Base-by-base conservation (phyloP, 2,113 vertebrate species). In the Rhabdornis inornatus region DNA sequence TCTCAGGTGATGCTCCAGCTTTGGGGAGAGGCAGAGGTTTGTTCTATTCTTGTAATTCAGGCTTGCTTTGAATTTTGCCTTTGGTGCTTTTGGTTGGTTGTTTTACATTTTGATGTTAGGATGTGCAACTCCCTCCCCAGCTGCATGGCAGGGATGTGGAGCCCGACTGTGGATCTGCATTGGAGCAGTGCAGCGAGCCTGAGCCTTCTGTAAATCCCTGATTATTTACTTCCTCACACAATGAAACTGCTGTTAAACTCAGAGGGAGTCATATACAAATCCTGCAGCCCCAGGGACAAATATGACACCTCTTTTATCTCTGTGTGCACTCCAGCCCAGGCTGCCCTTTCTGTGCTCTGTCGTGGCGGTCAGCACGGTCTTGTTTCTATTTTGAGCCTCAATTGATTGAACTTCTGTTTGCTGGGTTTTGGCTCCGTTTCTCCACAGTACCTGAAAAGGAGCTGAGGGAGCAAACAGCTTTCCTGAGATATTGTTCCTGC, bases 401-500 rank as follows among this genome's bases (percentile, higher is more conserved):
- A 3, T 30, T 66, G 76, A 63, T 47, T 66, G 68, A 94, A 81
- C 80, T 93, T 71, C 18, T 83, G 68, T 96, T 93, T 74, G 37
- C 76, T 65, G 59, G 23, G 11, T 27, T 94, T 88, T 88, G 89
- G 63, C 71, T 90, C 53, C 0, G 0, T 55, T 94, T 15, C 39
- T 70, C 17, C 6, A 1, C 3, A 1, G 33, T 94, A 87, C 92
- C 81, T 94, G 87, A 17, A 70, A 68, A 83, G 95, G 90, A 95
- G 56, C 92, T 66, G 91, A n/a, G 59, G 85, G 70, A 94, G 24
- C 33, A 57, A 74, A 61, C 27, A 70, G 52, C 39, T 95, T 92
- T 95, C 94, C 89, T 89, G 90, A 63, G 24, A 72, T 81, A 78
- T 90, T 94, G 88, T 93, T 93, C 4, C 59, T 52, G 53, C 59